Base-by-base conservation (phyloP, 2,888 invertebrate genomes). In the Lasius platythorax region DNA sequence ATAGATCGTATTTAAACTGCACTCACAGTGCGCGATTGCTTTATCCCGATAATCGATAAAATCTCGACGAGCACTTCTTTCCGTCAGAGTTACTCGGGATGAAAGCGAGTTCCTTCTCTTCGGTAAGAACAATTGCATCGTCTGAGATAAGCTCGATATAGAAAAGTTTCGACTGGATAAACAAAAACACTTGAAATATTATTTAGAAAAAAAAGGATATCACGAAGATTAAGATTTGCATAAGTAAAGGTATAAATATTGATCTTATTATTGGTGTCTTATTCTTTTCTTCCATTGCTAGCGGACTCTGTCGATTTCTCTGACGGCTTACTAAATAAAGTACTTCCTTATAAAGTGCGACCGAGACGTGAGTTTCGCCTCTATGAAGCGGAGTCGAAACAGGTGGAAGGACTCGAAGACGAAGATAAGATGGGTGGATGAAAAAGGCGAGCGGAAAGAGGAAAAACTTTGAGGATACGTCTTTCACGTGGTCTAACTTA, bases 401-500 rank as follows among this genome's bases (percentile, higher is more conserved):
- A 73, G 58, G 56, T 33, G 33, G 28, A 56, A 66, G 33, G 56
- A 78, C 78, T 40, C 50, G 53, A 72, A 28, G 68, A 81, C 67
- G 63, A 73, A 30, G 73, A 81, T 73, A 66, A 43, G 78, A 37
- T 68, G 67, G 73, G 72, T 61, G 78, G 76, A 61, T 11, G 86
- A 79, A 72, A 79, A 79, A 83, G 82, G 56, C 72, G 73, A 63
- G 40, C 43, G 75, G 58, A 56, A 74, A 63, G 50, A 53, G 63
- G 87, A 83, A 82, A 87, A 82, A 87, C 90, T 89, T 85, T 63
- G 64, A 68, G 84, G 82, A 86, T 85, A 84, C 88, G 81, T 85
- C 86, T 87, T 86, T 85, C 82, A 88, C 79, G 83, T 83, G 86
- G 87, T 87, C 88, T 91, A 92, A 92, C 90, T 92, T 91, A 88